Evolutionary conservation across 2,888 invertebrate genomes (phyloP), one percentile per base, ranked within the genome.

Genomic region (Rotaria sp.): DNA sequence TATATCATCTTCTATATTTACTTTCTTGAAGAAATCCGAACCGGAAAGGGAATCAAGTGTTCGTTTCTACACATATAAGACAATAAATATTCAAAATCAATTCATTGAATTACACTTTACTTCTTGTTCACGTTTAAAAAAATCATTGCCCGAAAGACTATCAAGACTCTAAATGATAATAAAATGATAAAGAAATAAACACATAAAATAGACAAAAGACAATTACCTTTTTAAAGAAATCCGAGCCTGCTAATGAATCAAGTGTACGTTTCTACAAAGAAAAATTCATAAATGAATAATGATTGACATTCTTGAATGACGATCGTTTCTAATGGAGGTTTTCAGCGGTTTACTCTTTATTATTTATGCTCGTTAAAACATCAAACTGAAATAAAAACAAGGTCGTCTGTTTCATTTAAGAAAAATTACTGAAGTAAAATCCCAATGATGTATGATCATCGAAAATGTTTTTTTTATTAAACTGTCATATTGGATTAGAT

Each of bases 81-180:
- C 8, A 30, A n/a, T n/a, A 67, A 67, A 35, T 35, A 30, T 35
- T 67, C 35, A 67, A 18, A 67, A 35, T 0, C 35, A 52, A 18
- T 1, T 52, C 18, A 24, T 52, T 3, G 7, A 15, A 21, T 18
- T 1, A 57, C 1, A n/a, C 35, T 7, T 67, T 67, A 67, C 67
- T 21, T 67, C 35, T 35, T 67, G 21, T 35, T 67, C 35, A 38
- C 67, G 67, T 67, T 67, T 67, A 21, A 67, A 67, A 67, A 67
- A 67, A 35, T 67, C 67, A 67, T 67, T 67, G 35, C 67, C 67
- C 15, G 67, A 67, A 30, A 67, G 67, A 67, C 67, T 67, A 30
- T 67, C 67, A 67, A 67, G 67, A 38, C 67, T 67, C 67, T 67
- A 38, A 67, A 67, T n/a, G 13, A 38, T 8, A 67, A 35, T 7